Evolutionary conservation across 2,888 invertebrate species (phyloP).

Genomic region (Mamestra brassicae): DNA sequence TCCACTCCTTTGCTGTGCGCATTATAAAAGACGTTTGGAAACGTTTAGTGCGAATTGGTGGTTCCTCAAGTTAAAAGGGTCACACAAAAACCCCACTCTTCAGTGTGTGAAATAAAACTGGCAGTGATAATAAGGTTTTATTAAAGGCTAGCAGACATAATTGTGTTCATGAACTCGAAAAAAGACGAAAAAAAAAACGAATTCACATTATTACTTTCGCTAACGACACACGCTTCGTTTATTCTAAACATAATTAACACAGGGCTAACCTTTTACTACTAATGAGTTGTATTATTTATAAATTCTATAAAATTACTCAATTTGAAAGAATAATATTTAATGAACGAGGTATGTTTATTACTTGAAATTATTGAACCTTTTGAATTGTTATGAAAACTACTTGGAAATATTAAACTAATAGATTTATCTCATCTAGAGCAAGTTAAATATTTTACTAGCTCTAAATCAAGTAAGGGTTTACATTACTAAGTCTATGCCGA

Average conservation of each 20-base stretch:
- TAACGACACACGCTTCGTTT: slow-evolving; percentile 40
- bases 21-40: too few species aligned
- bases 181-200: not conserved
- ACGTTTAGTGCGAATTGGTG: too few species aligned
- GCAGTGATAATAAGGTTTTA: not conserved
- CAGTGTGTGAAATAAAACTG: not conserved
- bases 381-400: slow-evolving; percentile 7
- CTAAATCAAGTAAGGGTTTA: not conserved
- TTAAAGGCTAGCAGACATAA: not conserved
- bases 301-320: slow-evolving; percentile 9
- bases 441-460: slow-evolving; percentile 18
- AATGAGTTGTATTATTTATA: slow-evolving; percentile 7
- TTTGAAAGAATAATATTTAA: slow-evolving; percentile 7
- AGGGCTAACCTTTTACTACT: not conserved
- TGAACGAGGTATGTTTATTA: slow-evolving; percentile 16
- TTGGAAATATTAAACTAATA: not conserved
- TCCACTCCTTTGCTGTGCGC: too few species aligned
- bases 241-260: slow-evolving; percentile 23
- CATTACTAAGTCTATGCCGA: not conserved
- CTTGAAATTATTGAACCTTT: slow-evolving; percentile 6
- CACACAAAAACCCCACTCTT: not conserved
- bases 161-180: not conserved
- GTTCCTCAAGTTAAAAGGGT: too few species aligned
- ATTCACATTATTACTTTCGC: slow-evolving; percentile 9
- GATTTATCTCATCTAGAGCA: not conserved